Conservation (phyloP, 2,888 invertebrate species). For the Volucella zonaria region DNA sequence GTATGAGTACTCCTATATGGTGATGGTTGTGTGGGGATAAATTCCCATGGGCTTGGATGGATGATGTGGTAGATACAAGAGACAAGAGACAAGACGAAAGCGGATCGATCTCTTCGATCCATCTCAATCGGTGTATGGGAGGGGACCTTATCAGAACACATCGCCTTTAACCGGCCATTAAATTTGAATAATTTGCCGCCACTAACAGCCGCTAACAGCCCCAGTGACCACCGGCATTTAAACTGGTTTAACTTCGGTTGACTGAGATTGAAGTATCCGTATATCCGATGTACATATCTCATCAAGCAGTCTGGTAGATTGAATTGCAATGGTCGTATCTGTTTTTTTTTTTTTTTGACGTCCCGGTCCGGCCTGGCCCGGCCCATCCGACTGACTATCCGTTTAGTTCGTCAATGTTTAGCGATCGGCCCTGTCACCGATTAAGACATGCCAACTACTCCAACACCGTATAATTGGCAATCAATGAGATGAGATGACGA, state of each 20-base stretch:
- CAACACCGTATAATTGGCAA: constrained; percentile 73
- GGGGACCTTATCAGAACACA: constrained; percentile 64
- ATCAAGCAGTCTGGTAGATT: constrained; percentile 35
- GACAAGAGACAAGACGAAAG: neutral
- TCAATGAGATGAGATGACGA: constrained; percentile 66
- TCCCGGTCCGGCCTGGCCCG: neutral
- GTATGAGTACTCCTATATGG: neutral
- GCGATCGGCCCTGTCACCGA: constrained; percentile 73
- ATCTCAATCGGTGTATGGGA: constrained; percentile 56
- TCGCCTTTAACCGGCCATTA: constrained; percentile 71
- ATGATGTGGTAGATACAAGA: neutral
- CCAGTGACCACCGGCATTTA: constrained; percentile 51
- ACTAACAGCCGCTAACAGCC: constrained; percentile 32
- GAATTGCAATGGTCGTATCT: constrained; percentile 40
- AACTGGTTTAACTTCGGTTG: constrained; percentile 56
- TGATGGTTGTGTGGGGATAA: constrained; percentile 1
- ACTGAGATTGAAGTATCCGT: constrained; percentile 4
- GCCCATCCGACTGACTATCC: constrained; percentile 44
- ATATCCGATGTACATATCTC: constrained; percentile 19
- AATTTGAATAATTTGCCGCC: constrained; percentile 74
- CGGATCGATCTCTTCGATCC: constrained; percentile 65
- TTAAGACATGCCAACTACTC: constrained; percentile 73
- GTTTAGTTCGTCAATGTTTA: constrained; percentile 68
- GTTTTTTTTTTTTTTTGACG: constrained; percentile 14
- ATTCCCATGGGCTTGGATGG: constrained; percentile 52